These are phyloP conservation scores for Pyrgus malvae DNA, from an alignment of 2,888 invertebrate genomes.

Conservation along the genomic window DNA sequence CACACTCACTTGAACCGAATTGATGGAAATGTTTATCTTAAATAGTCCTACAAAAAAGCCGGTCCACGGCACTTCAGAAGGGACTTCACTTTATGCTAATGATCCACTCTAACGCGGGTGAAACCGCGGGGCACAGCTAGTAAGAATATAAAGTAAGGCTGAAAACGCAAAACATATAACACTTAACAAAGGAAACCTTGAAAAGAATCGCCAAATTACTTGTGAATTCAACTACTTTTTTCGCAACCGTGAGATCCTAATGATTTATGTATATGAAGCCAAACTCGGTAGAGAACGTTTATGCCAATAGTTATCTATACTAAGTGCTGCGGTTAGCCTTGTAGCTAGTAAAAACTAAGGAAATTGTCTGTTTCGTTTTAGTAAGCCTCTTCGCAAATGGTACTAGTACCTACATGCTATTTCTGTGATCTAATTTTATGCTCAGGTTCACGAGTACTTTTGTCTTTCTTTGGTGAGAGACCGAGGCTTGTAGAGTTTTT, in stretches of 20 bases:
- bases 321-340: constrained; percentile 41
- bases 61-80: too few species aligned
- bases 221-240: constrained; percentile 12
- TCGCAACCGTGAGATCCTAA: constrained; percentile 9
- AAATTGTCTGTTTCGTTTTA: constrained; percentile 6
- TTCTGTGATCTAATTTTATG: too few species aligned
- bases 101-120: too few species aligned
- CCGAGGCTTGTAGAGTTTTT: too few species aligned
- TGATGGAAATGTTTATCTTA: too few species aligned
- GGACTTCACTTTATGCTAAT: too few species aligned
- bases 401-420: too few species aligned
- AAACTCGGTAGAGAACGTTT: constrained; percentile 4
- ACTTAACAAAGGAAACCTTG: constrained; percentile 9
- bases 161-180: constrained; percentile 1
- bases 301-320: constrained; percentile 28
- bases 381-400: not conserved
- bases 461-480: too few species aligned
- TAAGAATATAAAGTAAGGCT: not conserved
- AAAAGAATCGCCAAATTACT: constrained; percentile 8
- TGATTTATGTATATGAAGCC: constrained; percentile 8
- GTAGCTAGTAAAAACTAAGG: constrained; percentile 35
- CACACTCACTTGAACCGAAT: too few species aligned
- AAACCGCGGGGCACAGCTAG: too few species aligned
- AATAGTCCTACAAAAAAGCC: too few species aligned
- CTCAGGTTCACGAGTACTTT: too few species aligned